phyloP scores from a whole-genome alignment of 2,797 vertebrate genomes.

The Nothura maculosa region DNA sequence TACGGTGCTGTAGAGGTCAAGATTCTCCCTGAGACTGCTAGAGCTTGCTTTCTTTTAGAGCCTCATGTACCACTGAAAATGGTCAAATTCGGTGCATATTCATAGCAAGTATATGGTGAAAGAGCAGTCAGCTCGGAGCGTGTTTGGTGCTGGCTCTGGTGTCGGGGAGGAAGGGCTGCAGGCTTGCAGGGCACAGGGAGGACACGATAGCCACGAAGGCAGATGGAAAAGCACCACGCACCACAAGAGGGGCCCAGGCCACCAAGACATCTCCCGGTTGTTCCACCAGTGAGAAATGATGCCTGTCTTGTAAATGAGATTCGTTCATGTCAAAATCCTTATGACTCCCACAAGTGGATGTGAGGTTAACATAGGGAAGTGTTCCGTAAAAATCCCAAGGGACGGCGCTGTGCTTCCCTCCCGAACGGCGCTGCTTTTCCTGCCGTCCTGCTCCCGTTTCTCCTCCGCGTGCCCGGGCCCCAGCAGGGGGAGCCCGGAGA shows the following conservation, averaged over 20 bases:
- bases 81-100: neutral
- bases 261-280: rapidly evolving
- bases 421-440: neutral
- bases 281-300: rapidly evolving
- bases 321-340: neutral
- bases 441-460: neutral
- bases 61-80: neutral
- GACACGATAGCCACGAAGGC: neutral
- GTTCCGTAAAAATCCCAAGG: neutral
- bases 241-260: neutral
- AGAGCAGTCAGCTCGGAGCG: neutral
- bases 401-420: neutral
- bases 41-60: neutral
- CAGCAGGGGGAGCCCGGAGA: conserved; percentile 48
- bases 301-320: neutral
- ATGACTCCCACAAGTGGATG: neutral
- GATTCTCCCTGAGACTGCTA: neutral
- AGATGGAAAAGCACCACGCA: neutral
- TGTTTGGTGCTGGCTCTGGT: neutral
- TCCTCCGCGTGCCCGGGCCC: neutral
- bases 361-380: neutral
- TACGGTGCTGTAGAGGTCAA: neutral
- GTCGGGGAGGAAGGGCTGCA: neutral
- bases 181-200: neutral
- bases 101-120: neutral